phyloP scores from a whole-genome alignment of 2,113 vertebrate genomes.

The Hoplias malabaricus region DNA sequence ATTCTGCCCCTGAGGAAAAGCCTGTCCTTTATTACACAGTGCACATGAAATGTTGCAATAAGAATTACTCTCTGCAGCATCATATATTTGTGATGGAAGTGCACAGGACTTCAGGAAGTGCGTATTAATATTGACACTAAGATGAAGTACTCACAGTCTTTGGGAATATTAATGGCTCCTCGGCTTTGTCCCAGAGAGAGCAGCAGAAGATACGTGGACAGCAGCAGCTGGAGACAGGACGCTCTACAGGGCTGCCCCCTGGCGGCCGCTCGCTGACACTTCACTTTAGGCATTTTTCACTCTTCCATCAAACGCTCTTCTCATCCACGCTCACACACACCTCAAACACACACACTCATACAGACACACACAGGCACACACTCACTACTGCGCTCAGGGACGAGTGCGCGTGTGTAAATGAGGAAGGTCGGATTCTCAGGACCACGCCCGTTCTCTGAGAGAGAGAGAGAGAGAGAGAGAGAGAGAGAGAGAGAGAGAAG shows the following conservation, averaged over 20 bases:
- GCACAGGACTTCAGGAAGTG: background rate
- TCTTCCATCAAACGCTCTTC: slow-evolving; percentile 63
- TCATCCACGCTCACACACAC: slow-evolving; percentile 42
- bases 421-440: background rate
- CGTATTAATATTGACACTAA: too few relatives aligned
- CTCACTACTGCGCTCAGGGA: slow-evolving; percentile 35
- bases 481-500: background rate
- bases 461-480: background rate
- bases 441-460: slow-evolving; percentile 18
- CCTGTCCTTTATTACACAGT: too few relatives aligned
- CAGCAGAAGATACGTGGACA: slow-evolving; percentile 58
- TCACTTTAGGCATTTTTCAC: slow-evolving; percentile 70
- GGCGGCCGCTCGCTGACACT: slow-evolving; percentile 55
- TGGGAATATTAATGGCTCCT: slow-evolving; percentile 65
- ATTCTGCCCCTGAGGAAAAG: too few relatives aligned
- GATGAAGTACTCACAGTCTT: slow-evolving; percentile 71
- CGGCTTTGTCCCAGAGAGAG: slow-evolving; percentile 43
- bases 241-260: slow-evolving; percentile 47
- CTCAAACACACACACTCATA: slow-evolving; percentile 45
- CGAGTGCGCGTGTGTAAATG: slow-evolving; percentile 11
- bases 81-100: too few relatives aligned
- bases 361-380: slow-evolving; percentile 28
- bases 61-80: too few relatives aligned
- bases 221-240: slow-evolving; percentile 44
- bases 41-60: too few relatives aligned